Evolutionary conservation across 2,888 invertebrate genomes (phyloP), one percentile per base, ranked within the genome.

Genomic region (Hermaeophaga mercurialis): DNA sequence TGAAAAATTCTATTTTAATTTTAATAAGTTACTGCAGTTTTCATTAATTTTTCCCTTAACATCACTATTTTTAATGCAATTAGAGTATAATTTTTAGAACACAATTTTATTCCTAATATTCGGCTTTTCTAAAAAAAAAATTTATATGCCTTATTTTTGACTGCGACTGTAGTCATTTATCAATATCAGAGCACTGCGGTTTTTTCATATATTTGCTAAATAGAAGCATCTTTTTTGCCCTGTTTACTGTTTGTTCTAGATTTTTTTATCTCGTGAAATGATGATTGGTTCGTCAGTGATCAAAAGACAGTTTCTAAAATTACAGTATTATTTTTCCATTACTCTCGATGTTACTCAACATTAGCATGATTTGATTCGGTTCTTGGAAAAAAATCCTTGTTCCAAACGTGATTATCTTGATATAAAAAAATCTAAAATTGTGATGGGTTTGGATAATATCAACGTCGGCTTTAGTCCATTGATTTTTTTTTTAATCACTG

Each of bases 141-240:
- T 22, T 7, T 22, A 22, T 5, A 22, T 22, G 7, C 22, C 7
- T 28, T 28, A 28, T 46, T 61, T 61, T 56, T 46, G 52, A 14
- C 39, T 33, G 7, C 54, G 56, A 14, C 8, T 52, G 22, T 59
- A 38, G 24, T n/a, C 41, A 33, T 50, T 56, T 54, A 55, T 62
- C 62, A 59, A 59, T 62, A 55, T 41, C 53, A 52, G 57, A 59
- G 47, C 62, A 55, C 55, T 59, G 62, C 61, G 61, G 61, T 56
- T 61, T 61, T 58, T 61, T 59, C 54, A 60, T 58, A 58, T 58
- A 61, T 58, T 56, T 59, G 56, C 54, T 56, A 54, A 47, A 57
- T 50, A 36, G 53, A 53, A 57, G 53, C 53, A 57, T 57, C 48
- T 57, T 57, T 57, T 54, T 53, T 53, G 53, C 54, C 53, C 53